phyloP scores from a whole-genome alignment of 2,113 vertebrate species.

The Pseudopipra pipra region DNA sequence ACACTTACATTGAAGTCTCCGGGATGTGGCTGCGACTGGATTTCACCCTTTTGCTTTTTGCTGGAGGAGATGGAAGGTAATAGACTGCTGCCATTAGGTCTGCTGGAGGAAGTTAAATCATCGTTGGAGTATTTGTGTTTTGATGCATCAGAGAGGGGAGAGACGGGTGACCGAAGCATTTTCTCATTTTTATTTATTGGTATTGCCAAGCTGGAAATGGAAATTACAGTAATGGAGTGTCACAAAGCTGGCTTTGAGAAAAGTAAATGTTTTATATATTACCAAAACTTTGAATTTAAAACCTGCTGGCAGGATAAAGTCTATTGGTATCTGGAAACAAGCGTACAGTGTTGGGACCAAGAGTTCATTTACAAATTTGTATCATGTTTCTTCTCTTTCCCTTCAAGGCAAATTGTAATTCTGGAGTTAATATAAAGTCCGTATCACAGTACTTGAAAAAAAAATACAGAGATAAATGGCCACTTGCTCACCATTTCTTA shows the following conservation, averaged over 20 bases:
- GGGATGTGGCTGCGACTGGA: slow-evolving; percentile 58
- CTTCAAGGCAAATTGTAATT: slow-evolving; percentile 44
- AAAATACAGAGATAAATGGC: slow-evolving; percentile 43
- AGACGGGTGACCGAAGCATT: slow-evolving; percentile 84
- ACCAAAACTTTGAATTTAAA: slow-evolving; percentile 63
- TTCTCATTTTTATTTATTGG: slow-evolving; percentile 86
- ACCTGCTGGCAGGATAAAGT: slow-evolving; percentile 41
- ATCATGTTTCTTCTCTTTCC: slow-evolving; percentile 38
- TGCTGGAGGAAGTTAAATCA: slow-evolving; percentile 77
- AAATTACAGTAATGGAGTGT: slow-evolving; percentile 72
- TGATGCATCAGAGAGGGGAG: slow-evolving; percentile 81
- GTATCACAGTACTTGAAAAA: slow-evolving; percentile 34
- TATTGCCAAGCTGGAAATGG: slow-evolving; percentile 78
- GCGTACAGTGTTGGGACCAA: slow-evolving; percentile 30
- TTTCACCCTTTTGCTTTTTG: slow-evolving; percentile 76
- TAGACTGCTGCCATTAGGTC: slow-evolving; percentile 64
- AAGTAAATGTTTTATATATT: slow-evolving; percentile 64
- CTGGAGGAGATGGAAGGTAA: slow-evolving; percentile 72
- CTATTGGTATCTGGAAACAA: slow-evolving; percentile 54
- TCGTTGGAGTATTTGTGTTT: slow-evolving; percentile 78
- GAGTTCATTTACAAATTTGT: slow-evolving; percentile 57
- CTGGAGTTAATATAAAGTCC: slow-evolving; percentile 45
- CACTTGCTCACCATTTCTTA: slow-evolving; percentile 57
- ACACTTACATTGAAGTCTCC: slow-evolving; percentile 74
- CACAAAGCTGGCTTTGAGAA: slow-evolving; percentile 58